phyloP scores from a whole-genome alignment of 1,140 invertebrate genomes.

The Plutomurus gul region DNA sequence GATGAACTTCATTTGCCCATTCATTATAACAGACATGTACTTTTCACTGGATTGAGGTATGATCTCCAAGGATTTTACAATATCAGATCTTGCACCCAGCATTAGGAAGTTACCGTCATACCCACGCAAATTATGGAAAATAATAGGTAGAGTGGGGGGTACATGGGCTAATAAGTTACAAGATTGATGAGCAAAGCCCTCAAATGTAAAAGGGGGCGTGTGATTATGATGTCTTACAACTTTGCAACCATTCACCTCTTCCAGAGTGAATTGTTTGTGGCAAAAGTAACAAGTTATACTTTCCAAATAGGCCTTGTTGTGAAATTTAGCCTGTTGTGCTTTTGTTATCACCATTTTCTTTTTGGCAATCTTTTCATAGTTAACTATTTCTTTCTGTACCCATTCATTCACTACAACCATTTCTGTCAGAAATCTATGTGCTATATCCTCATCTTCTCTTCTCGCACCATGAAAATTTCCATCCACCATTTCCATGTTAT shows the following conservation, averaged over 20 bases:
- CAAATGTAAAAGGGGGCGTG: background rate
- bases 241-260: background rate
- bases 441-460: background rate
- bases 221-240: background rate
- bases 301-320: background rate
- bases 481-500: background rate
- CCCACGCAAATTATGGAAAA: constrained; percentile 1
- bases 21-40: constrained; percentile 1
- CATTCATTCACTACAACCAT: background rate
- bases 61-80: background rate
- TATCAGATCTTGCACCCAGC: background rate
- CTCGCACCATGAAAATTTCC: background rate
- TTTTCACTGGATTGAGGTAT: constrained; percentile 19
- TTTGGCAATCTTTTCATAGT: background rate
- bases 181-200: background rate
- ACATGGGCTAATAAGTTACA: constrained; percentile 1
- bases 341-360: background rate
- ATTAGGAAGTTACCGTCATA: constrained; percentile 31
- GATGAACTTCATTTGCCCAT: constrained; percentile 9
- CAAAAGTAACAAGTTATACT: constrained; percentile 11
- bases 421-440: constrained; percentile 2
- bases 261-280: background rate
- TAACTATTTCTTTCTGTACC: background rate
- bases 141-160: background rate
- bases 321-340: background rate